phyloP scores from a whole-genome alignment of 2,797 vertebrate species.

The Phoxinus dragarum region DNA sequence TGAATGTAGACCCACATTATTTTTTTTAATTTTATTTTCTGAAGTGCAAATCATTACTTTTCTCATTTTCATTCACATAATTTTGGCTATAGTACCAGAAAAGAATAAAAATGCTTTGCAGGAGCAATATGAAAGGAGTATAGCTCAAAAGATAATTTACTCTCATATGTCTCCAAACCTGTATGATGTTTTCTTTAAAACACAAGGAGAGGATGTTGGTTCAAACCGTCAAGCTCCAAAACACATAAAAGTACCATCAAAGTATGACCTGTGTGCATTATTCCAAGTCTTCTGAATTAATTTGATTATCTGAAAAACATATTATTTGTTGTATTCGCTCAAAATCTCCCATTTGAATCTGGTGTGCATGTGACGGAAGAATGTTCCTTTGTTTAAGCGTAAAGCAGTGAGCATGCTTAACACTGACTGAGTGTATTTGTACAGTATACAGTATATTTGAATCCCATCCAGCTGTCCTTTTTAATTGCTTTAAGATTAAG shows the following conservation, averaged over 20 bases:
- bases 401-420: background rate
- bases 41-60: background rate
- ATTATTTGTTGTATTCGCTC: background rate
- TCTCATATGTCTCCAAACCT: background rate
- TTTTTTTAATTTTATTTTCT: background rate
- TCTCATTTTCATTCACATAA: background rate
- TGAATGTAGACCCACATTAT: background rate
- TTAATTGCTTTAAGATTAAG: conserved; percentile 11
- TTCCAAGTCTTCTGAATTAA: background rate
- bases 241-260: background rate
- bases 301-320: background rate
- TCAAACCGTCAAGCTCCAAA: background rate
- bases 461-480: background rate
- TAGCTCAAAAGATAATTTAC: background rate
- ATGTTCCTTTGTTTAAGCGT: background rate
- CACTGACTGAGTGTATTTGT: background rate
- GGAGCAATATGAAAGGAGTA: background rate
- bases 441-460: background rate
- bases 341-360: background rate
- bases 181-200: background rate
- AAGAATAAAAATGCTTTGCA: background rate
- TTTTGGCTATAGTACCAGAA: background rate
- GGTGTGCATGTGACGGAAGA: background rate
- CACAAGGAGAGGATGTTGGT: background rate
- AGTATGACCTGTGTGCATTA: background rate